These are phyloP conservation scores for Sitobion miscanthi DNA, from an alignment of 1,140 invertebrate species.

Conservation along the genomic window DNA sequence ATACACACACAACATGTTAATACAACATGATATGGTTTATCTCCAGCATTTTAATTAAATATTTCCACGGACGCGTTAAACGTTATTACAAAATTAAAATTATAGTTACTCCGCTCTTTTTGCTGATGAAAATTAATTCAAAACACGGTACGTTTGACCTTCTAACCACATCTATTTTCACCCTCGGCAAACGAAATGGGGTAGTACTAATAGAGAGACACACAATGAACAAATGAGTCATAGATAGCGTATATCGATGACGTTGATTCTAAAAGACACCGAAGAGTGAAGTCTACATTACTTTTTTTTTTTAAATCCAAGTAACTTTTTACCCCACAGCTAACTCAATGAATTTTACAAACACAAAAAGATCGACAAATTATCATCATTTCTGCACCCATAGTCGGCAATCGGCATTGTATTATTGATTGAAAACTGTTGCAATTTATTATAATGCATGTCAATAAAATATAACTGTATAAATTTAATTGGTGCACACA, in stretches of 20 bases:
- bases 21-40: not conserved
- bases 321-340: not conserved
- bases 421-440: not conserved
- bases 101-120: not conserved
- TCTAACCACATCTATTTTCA: constrained; percentile 47
- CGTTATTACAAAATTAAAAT: constrained; percentile 27
- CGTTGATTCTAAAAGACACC: not conserved
- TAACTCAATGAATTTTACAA: not conserved
- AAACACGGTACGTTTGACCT: constrained; percentile 33
- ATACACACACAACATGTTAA: not conserved
- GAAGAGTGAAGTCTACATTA: not conserved
- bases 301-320: not conserved
- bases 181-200: constrained; percentile 15
- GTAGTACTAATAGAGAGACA: constrained; percentile 51
- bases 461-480: not conserved
- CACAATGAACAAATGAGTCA: constrained; percentile 43
- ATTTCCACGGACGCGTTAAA: not conserved
- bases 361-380: not conserved
- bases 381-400: not conserved
- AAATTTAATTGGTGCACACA: not conserved
- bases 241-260: constrained; percentile 12
- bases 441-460: not conserved
- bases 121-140: constrained; percentile 21
- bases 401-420: not conserved
- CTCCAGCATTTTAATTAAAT: constrained; percentile 22